phyloP scores from a whole-genome alignment of 2,797 vertebrate genomes.

The Telmatherina bonti region DNA sequence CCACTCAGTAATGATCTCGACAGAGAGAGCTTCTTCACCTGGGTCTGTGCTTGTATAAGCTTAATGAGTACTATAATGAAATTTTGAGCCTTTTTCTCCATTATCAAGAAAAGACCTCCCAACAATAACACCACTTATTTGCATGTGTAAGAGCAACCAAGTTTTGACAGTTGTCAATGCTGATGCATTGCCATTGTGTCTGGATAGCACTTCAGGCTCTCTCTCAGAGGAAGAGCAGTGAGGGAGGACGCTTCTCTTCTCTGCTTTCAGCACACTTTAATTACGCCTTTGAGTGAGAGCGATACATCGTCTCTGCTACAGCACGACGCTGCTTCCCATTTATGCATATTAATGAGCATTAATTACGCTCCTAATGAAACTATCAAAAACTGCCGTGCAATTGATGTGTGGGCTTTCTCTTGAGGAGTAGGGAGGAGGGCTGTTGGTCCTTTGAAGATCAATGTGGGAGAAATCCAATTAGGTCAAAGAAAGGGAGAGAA shows the following conservation, averaged over 20 bases:
- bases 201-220: slow-evolving; percentile 75
- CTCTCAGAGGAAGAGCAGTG: slow-evolving; percentile 71
- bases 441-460: slow-evolving; percentile 84
- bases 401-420: slow-evolving; percentile 81
- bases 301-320: slow-evolving; percentile 73
- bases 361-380: slow-evolving; percentile 87
- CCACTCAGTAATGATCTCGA: not conserved
- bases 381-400: slow-evolving; percentile 81
- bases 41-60: slow-evolving; percentile 17
- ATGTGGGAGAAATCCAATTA: slow-evolving; percentile 86
- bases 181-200: slow-evolving; percentile 69
- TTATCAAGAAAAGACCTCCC: slow-evolving; percentile 51
- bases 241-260: slow-evolving; percentile 74
- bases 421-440: slow-evolving; percentile 71
- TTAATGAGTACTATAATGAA: slow-evolving; percentile 48
- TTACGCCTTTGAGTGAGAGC: slow-evolving; percentile 78
- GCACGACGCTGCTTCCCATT: slow-evolving; percentile 68
- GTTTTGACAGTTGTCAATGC: slow-evolving; percentile 72
- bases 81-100: slow-evolving; percentile 15
- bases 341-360: slow-evolving; percentile 88
- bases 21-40: slow-evolving; percentile 23
- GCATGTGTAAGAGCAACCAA: slow-evolving; percentile 61
- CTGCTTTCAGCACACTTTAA: slow-evolving; percentile 78
- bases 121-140: slow-evolving; percentile 66
- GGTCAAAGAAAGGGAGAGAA: slow-evolving; percentile 77